These are phyloP conservation scores for Hirudo medicinalis DNA, from an alignment of 1,140 invertebrate species.

Conservation along the genomic window DNA sequence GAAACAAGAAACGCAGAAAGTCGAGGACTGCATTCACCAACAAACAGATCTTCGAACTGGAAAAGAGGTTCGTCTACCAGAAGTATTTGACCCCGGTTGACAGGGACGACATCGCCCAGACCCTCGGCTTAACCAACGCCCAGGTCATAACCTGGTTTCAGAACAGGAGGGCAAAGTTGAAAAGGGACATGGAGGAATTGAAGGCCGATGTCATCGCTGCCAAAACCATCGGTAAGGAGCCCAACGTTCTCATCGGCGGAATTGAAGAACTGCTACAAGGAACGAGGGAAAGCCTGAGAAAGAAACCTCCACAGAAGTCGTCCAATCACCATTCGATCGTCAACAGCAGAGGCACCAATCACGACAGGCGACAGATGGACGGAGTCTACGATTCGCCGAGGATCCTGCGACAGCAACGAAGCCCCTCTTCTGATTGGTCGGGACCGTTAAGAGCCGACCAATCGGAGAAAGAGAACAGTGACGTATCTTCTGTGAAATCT, in stretches of 20 bases:
- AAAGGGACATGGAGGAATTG: conserved; percentile 19
- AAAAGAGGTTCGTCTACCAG: conserved; percentile 85
- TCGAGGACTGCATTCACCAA: conserved; percentile 91
- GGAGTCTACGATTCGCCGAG: neutral
- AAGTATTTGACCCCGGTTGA: conserved; percentile 91
- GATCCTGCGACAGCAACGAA: neutral
- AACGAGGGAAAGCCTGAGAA: neutral
- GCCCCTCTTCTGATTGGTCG: too few species aligned
- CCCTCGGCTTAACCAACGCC: conserved; percentile 80
- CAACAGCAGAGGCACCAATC: neutral
- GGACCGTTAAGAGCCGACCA: too few species aligned
- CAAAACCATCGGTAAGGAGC: conserved; percentile 1
- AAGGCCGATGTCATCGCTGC: conserved; percentile 9
- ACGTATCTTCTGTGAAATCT: neutral
- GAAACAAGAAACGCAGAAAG: conserved; percentile 46
- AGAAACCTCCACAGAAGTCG: neutral
- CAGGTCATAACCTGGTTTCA: conserved; percentile 44
- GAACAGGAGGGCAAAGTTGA: conserved; percentile 21
- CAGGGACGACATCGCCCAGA: conserved; percentile 79
- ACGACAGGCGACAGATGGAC: neutral
- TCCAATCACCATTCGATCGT: neutral
- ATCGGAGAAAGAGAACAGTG: neutral
- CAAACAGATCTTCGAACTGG: conserved; percentile 89
- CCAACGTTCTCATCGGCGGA: neutral
- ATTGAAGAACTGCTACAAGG: conserved; percentile 8